Evolutionary conservation across 2,113 vertebrate genomes (phyloP).

Genomic region (Lepisosteus oculatus): DNA sequence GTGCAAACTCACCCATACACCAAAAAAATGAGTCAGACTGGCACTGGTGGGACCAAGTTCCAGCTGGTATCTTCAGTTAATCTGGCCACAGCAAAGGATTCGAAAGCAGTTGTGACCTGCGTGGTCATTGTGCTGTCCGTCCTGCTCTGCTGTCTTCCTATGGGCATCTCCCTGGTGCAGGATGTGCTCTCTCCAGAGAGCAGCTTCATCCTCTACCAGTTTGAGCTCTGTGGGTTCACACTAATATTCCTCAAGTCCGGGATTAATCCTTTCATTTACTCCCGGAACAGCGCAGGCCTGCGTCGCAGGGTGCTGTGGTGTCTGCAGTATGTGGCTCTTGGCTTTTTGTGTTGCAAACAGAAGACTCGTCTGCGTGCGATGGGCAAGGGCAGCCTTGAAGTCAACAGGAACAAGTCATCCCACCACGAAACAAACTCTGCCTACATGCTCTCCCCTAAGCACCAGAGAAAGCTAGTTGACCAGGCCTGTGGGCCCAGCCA

Average conservation of each 20-base stretch:
- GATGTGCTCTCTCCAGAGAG: slow-evolving; percentile 71
- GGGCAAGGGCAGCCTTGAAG: slow-evolving; percentile 88
- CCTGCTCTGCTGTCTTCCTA: slow-evolving; percentile 87
- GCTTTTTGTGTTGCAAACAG: slow-evolving; percentile 84
- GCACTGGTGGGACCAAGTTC: slow-evolving; percentile 54
- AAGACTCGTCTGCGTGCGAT: slow-evolving; percentile 87
- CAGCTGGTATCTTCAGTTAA: slow-evolving; percentile 80
- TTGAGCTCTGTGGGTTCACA: slow-evolving; percentile 89
- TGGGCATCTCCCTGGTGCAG: slow-evolving; percentile 83
- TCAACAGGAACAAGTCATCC: slow-evolving; percentile 93
- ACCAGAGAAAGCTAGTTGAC: slow-evolving; percentile 83
- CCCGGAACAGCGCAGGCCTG: slow-evolving; percentile 88
- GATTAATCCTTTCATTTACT: slow-evolving; percentile 95
- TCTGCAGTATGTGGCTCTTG: slow-evolving; percentile 72
- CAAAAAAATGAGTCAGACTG: slow-evolving; percentile 52
- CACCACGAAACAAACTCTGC: slow-evolving; percentile 96
- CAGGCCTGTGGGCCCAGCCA: slow-evolving; percentile 88
- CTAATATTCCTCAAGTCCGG: slow-evolving; percentile 93
- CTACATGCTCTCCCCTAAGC: slow-evolving; percentile 87
- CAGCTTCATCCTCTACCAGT: slow-evolving; percentile 84
- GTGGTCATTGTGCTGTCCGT: slow-evolving; percentile 85
- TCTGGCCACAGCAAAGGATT: slow-evolving; percentile 84
- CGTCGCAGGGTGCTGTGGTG: slow-evolving; percentile 83
- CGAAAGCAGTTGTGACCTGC: slow-evolving; percentile 86
- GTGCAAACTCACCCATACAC: slow-evolving; percentile 66